Conservation (phyloP, 2,113 vertebrate species). For the Myrmophylax atrothorax region DNA sequence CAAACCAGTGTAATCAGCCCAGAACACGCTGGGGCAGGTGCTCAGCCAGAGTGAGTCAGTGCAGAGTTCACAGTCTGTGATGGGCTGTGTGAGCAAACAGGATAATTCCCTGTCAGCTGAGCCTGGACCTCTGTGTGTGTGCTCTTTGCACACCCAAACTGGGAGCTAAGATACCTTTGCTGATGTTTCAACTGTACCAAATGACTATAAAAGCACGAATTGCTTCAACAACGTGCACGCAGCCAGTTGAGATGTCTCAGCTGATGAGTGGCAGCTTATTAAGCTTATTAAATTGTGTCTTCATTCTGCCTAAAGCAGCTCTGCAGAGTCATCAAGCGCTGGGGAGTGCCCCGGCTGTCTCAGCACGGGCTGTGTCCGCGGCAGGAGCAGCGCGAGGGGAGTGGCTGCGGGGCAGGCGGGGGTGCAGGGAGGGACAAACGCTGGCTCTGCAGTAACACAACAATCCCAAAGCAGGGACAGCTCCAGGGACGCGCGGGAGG, state of each 20-base stretch:
- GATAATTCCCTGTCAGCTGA: neutral
- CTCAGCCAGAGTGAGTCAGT: neutral
- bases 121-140: fast-evolving
- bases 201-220: neutral
- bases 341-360: neutral
- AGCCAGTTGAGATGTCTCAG: neutral
- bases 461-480: neutral
- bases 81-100: neutral
- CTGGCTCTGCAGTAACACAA: neutral
- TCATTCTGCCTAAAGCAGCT: neutral
- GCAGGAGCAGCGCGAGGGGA: neutral
- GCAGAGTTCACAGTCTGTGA: neutral
- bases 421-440: neutral
- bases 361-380: neutral
- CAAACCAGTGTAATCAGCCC: slow-evolving; percentile 29
- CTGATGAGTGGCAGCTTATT: slow-evolving; percentile 30
- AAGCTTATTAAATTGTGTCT: neutral
- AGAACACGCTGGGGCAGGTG: slow-evolving; percentile 28
- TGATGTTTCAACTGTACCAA: neutral
- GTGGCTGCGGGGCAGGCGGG: fast-evolving
- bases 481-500: neutral
- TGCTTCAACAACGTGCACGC: neutral
- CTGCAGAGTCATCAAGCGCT: neutral
- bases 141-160: neutral
- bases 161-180: neutral